Evolutionary conservation across 2,888 invertebrate genomes (phyloP), one percentile per base, ranked within the genome.

Genomic region (Tinea pellionella): DNA sequence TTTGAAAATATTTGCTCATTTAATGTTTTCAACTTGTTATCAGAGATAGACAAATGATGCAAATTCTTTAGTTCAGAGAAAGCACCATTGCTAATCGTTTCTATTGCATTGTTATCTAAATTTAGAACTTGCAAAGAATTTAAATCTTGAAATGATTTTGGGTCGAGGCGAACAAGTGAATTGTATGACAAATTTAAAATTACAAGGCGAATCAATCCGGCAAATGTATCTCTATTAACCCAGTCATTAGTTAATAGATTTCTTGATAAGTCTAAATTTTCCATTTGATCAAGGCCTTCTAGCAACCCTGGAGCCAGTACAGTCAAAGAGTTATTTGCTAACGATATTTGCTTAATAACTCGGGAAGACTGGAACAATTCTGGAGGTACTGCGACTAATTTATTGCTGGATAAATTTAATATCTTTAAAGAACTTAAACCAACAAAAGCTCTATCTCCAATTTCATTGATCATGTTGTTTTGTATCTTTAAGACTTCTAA

Each of bases 361-460:
- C 90, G 88, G 53, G 92, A 92, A 65, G 91, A 90, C 74, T 92
- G 90, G 78, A 96, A 94, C 67, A 95, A 78, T 78, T 93, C 93
- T 16, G 94, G 92, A 59, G 95, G 95, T 66, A 96, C 89, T 53
- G 93, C 92, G 59, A 92, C 91, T 70, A 96, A 88, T 71, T 91
- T 90, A 85, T 96, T 96, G 73, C 92, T 92, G 11, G 94, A 93
- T 73, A 95, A 84, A 82, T 95, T 94, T 57, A 96, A 82, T 67
- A 90, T 89, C 73, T 90, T 90, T 68, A 96, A 83, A 64, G 91
- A 89, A 66, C 84, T 89, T 66, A 95, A 81, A 64, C 93, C 93
- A 63, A 89, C 90, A 65, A 95, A 90, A 59, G 94, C 92, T 66
- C 93, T 88, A 73, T 94, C 94, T 51, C 91, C 93, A 65, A 94